Percentiles rank a stretch among this genome's conserved stretches.
phyloP scores from a whole-genome alignment of 2,797 vertebrate genomes.

The Anguilla pacifica region DNA sequence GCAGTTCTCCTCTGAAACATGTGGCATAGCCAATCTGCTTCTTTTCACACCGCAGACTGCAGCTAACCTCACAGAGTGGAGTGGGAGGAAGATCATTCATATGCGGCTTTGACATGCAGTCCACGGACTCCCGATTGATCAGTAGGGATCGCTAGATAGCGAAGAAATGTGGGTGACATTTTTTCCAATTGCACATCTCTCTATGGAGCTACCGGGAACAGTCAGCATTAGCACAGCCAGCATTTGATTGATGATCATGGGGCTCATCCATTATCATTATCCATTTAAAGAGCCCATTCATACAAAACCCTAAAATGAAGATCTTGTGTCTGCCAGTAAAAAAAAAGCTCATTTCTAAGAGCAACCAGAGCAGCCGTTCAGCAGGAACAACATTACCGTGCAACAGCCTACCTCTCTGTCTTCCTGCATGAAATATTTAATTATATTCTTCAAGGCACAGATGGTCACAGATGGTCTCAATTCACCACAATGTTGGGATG shows the following conservation, averaged over 20 bases:
- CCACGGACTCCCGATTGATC: background rate
- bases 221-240: background rate
- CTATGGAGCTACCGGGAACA: too few species aligned
- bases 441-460: background rate
- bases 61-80: too few species aligned
- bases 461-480: background rate
- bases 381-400: background rate
- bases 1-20: too few species aligned
- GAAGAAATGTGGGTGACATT: background rate
- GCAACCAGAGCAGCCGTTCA: background rate
- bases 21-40: too few species aligned
- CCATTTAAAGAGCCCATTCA: background rate
- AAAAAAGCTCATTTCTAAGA: background rate
- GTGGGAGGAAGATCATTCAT: too few species aligned
- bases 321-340: background rate
- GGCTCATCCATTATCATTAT: background rate
- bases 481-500: background rate
- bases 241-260: background rate
- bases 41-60: too few species aligned
- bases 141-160: background rate
- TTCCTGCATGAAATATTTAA: background rate
- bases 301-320: background rate
- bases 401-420: background rate
- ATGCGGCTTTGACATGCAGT: background rate
- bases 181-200: too few species aligned